phyloP scores from a whole-genome alignment of 2,113 vertebrate species.

The Rhinolophus ferrumequinum region DNA sequence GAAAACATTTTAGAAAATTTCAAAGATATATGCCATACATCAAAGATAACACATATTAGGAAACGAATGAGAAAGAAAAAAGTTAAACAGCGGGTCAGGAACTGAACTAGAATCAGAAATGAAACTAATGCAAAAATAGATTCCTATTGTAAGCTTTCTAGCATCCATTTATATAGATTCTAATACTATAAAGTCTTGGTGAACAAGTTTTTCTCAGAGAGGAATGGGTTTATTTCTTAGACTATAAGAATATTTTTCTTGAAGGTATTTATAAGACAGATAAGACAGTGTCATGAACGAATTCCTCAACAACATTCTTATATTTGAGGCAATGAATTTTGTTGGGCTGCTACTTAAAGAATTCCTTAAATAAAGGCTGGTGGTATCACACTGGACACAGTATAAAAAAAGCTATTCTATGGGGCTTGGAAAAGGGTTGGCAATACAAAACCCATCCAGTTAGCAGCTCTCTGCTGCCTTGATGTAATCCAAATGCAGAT shows the following conservation, averaged over 20 bases:
- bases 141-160: constrained; percentile 45
- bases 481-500: background rate
- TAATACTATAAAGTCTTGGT: background rate
- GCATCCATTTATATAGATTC: constrained; percentile 42
- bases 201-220: background rate
- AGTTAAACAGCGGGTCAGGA: constrained; percentile 9
- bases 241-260: background rate
- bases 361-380: background rate
- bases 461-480: background rate
- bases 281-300: background rate
- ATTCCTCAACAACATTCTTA: background rate
- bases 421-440: background rate
- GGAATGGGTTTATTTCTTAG: background rate
- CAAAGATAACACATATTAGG: constrained; percentile 37
- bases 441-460: background rate
- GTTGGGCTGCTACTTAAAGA: background rate
- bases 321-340: constrained; percentile 7
- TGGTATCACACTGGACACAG: background rate
- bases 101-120: constrained; percentile 61
- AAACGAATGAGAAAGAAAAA: constrained; percentile 59
- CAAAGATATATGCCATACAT: background rate
- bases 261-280: background rate
- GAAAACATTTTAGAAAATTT: constrained; percentile 8
- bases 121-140: constrained; percentile 14
- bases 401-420: background rate